A percentile compares a stretch with the other conserved stretches of the same genome.
phyloP scores from a whole-genome alignment of 2,113 vertebrate genomes.

The Protobothrops mucrosquamatus region DNA sequence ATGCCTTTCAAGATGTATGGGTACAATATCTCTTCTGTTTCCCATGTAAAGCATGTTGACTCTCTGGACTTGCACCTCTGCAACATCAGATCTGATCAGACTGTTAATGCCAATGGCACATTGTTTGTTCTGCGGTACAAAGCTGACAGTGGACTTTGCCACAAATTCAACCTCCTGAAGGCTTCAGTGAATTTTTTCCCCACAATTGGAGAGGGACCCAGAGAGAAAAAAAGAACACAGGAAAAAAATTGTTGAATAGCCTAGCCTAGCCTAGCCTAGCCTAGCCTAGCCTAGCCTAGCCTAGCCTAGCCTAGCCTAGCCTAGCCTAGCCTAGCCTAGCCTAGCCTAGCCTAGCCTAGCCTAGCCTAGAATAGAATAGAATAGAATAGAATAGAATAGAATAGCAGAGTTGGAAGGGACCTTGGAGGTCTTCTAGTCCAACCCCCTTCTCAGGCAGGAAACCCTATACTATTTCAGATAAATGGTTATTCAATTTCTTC shows the following conservation, averaged over 20 bases:
- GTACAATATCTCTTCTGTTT: conserved; percentile 14
- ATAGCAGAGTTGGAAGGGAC: background rate
- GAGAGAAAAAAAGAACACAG: background rate
- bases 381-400: background rate
- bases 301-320: too few relatives aligned
- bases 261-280: too few relatives aligned
- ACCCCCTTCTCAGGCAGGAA: background rate
- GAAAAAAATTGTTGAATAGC: background rate
- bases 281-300: too few relatives aligned
- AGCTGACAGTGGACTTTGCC: rapidly evolving
- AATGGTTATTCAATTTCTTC: background rate
- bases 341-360: too few relatives aligned
- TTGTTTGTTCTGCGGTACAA: conserved; percentile 6
- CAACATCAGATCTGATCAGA: background rate
- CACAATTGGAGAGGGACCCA: background rate
- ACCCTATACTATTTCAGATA: background rate
- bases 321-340: too few relatives aligned
- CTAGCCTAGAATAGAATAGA: too few relatives aligned
- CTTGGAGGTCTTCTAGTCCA: background rate
- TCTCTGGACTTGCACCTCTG: conserved; percentile 4
- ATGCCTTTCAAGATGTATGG: background rate
- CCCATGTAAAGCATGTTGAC: background rate
- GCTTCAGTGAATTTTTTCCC: background rate
- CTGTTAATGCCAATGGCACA: background rate
- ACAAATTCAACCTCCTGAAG: background rate